phyloP scores from a whole-genome alignment of 2,113 vertebrate species.

The Spermophilus dauricus region DNA sequence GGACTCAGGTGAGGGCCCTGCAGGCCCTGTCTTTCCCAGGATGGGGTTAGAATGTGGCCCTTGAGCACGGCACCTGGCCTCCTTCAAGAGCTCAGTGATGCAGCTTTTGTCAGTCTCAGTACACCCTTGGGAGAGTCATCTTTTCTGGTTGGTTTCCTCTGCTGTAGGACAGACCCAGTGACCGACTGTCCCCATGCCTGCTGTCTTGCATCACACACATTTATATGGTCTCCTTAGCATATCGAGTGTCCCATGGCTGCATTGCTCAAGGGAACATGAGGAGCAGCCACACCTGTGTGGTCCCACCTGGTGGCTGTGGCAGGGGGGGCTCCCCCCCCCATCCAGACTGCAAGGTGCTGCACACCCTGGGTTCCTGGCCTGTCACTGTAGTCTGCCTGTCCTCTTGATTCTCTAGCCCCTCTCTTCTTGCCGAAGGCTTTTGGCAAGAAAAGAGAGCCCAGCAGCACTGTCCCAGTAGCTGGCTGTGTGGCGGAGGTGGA shows the following conservation, averaged over 20 bases:
- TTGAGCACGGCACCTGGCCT: background rate
- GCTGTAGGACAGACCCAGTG: background rate
- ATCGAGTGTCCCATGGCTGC: rapidly evolving
- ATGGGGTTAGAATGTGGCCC: rapidly evolving
- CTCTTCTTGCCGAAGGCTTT: background rate
- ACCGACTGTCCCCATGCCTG: rapidly evolving
- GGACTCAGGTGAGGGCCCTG: too few relatives aligned
- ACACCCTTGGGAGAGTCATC: background rate
- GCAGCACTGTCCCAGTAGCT: rapidly evolving
- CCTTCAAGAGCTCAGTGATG: background rate
- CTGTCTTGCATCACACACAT: rapidly evolving
- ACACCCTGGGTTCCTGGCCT: background rate
- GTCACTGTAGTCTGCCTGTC: rapidly evolving
- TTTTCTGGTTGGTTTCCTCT: background rate
- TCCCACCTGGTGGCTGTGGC: background rate
- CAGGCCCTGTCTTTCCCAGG: background rate
- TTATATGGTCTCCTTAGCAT: background rate
- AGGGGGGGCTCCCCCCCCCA: too few relatives aligned
- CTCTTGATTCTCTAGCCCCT: background rate
- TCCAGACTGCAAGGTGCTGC: too few relatives aligned
- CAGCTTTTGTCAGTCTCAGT: background rate
- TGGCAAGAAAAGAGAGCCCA: background rate
- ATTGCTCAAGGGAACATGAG: background rate
- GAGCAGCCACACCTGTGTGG: background rate
- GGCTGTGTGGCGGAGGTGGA: rapidly evolving